Conservation (phyloP, 2,113 vertebrate species). For the cattle (Bos taurus) region DNA sequence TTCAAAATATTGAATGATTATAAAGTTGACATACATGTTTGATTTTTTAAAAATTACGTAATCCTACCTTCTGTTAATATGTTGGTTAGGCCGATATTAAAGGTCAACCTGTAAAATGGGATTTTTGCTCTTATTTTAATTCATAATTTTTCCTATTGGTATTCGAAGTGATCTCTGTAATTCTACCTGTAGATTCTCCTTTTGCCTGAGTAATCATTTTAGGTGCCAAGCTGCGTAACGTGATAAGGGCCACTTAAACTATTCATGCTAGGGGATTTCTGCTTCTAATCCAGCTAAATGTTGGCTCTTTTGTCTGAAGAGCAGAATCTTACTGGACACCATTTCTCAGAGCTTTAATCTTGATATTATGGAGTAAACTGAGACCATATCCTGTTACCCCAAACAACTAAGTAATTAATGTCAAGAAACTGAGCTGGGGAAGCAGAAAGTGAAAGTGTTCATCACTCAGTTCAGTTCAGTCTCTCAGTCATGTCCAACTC, state of each 20-base stretch:
- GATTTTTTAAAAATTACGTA: not conserved
- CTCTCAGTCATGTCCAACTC: not conserved
- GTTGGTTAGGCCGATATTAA: not conserved
- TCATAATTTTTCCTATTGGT: not conserved
- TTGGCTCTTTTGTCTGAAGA: not conserved
- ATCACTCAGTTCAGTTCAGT: not conserved
- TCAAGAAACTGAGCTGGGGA: not conserved
- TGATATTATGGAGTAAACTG: not conserved
- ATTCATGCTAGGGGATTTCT: not conserved
- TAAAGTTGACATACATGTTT: not conserved
- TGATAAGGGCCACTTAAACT: not conserved
- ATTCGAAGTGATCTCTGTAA: not conserved
- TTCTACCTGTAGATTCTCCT: not conserved
- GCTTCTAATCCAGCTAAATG: not conserved
- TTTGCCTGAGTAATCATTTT: not conserved
- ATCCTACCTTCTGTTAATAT: not conserved
- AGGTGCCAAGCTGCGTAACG: not conserved
- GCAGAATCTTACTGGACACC: not conserved
- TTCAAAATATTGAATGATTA: not conserved
- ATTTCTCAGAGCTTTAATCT: not conserved
- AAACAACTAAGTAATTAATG: not conserved
- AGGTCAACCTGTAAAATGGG: not conserved
- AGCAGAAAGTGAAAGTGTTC: not conserved
- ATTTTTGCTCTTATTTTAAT: not conserved
- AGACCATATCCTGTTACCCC: not conserved